phyloP scores from a whole-genome alignment of 2,888 invertebrate genomes.

The Tenthredo notha region DNA sequence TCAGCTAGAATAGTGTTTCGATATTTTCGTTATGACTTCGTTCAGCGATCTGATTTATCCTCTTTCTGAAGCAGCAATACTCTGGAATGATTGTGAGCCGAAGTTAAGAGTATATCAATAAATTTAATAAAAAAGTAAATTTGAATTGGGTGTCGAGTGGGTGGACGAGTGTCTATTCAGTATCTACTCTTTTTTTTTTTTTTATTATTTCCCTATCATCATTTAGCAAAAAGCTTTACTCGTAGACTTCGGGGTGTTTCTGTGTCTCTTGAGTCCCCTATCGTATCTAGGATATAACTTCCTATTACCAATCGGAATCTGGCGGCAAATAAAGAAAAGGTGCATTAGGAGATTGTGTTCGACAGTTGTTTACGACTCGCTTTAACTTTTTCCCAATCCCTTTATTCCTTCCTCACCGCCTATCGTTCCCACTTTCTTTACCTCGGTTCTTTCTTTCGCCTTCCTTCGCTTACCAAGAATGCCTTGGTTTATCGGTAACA shows the following conservation, averaged over 20 bases:
- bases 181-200: neutral
- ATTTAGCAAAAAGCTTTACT: slow-evolving; percentile 46
- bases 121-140: slow-evolving; percentile 8
- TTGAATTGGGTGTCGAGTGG: neutral
- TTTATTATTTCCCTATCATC: too few relatives aligned
- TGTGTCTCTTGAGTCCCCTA: slow-evolving; percentile 60
- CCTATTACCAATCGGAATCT: slow-evolving; percentile 69
- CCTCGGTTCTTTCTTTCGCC: slow-evolving; percentile 18
- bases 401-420: slow-evolving; percentile 7
- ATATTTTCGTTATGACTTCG: neutral
- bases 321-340: slow-evolving; percentile 68
- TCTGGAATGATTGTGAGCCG: neutral
- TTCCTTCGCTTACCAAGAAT: neutral
- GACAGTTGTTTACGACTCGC: slow-evolving; percentile 76
- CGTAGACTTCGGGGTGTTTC: slow-evolving; percentile 18
- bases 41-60: neutral
- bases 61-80: neutral
- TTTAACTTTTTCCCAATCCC: slow-evolving; percentile 61
- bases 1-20: neutral
- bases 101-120: neutral
- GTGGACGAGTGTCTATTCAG: neutral
- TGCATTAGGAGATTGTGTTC: slow-evolving; percentile 78
- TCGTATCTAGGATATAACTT: slow-evolving; percentile 69
- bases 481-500: slow-evolving; percentile 21
- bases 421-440: slow-evolving; percentile 39